These are phyloP conservation scores for Cheiracanthium punctorium DNA, from an alignment of 2,888 invertebrate genomes.

Conservation along the genomic window DNA sequence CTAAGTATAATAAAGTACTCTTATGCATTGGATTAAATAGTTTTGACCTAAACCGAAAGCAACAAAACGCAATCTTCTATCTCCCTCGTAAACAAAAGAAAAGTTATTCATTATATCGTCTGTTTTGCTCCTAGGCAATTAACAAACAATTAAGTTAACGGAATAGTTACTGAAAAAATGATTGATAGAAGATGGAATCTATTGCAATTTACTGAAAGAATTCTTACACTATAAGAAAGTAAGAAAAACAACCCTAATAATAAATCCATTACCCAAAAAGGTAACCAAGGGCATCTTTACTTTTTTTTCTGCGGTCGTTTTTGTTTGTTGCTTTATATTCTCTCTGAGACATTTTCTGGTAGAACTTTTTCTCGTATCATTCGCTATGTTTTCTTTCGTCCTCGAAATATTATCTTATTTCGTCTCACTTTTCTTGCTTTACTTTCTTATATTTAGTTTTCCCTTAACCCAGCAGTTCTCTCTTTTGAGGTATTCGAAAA, in stretches of 20 bases:
- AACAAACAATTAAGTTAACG: too few species aligned
- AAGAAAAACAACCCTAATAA: constrained; percentile 18
- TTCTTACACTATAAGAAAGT: constrained; percentile 16
- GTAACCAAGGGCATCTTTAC: constrained; percentile 27
- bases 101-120: too few species aligned
- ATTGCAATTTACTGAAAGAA: constrained; percentile 28
- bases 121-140: too few species aligned
- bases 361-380: constrained; percentile 41
- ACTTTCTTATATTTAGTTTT: constrained; percentile 23
- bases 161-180: too few species aligned
- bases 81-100: too few species aligned
- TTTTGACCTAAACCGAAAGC: too few species aligned
- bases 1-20: too few species aligned
- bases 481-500: constrained; percentile 35
- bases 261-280: constrained; percentile 46
- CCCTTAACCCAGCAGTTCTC: constrained; percentile 4
- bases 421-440: constrained; percentile 32
- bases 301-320: not conserved
- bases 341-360: constrained; percentile 48
- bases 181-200: not conserved
- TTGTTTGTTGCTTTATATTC: constrained; percentile 24
- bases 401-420: constrained; percentile 44
- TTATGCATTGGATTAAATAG: too few species aligned
- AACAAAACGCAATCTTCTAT: too few species aligned
- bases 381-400: constrained; percentile 39